A percentile compares a stretch with the other conserved stretches of the same genome.
phyloP scores from a whole-genome alignment of 2,113 vertebrate species.

The Rallus limicola region DNA sequence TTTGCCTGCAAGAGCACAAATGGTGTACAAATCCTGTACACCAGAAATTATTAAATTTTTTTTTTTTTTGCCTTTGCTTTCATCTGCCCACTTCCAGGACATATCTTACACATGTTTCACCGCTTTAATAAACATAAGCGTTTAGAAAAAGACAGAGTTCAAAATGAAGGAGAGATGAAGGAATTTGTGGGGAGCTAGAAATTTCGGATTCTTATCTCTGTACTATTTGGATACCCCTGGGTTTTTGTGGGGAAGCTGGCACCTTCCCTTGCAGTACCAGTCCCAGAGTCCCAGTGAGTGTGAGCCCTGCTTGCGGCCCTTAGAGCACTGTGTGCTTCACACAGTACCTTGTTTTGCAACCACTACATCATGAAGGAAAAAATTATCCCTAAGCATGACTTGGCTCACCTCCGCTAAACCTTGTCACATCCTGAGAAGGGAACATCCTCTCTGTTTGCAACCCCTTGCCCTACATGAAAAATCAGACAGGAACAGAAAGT shows the following conservation, averaged over 20 bases:
- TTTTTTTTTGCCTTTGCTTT: neutral
- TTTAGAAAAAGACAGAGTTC: neutral
- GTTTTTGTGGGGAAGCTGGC: neutral
- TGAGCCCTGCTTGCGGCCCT: neutral
- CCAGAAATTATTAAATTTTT: neutral
- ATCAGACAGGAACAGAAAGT: neutral
- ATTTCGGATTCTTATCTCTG: neutral
- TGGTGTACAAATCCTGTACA: neutral
- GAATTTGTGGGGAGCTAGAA: neutral
- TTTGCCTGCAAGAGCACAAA: neutral
- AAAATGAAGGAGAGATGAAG: neutral
- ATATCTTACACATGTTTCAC: neutral
- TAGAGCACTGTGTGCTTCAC: accelerated
- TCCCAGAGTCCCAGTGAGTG: neutral
- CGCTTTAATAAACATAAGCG: neutral
- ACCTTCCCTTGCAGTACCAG: neutral
- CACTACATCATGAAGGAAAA: neutral
- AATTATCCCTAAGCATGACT: neutral
- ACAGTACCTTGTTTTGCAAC: neutral
- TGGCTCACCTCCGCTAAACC: neutral
- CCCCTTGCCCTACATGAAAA: neutral
- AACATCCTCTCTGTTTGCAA: neutral
- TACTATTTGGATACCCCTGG: neutral
- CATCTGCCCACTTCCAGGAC: neutral
- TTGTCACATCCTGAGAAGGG: neutral